These are phyloP conservation scores for Cinara cedri DNA, from an alignment of 2,888 invertebrate species.

Conservation along the genomic window DNA sequence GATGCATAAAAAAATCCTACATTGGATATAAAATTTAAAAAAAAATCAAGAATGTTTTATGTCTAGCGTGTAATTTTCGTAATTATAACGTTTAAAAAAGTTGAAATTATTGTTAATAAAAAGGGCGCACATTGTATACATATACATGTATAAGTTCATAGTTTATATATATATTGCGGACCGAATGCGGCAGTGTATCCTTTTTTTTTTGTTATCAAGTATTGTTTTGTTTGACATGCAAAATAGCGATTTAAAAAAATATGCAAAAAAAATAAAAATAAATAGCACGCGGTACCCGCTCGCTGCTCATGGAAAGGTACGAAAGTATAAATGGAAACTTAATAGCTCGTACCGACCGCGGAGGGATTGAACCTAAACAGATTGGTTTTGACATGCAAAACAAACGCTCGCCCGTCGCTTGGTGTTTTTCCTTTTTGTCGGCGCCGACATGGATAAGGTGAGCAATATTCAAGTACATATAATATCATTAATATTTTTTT, in stretches of 20 bases:
- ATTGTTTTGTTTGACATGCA: slow-evolving; percentile 54
- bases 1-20: neutral
- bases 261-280: slow-evolving; percentile 28
- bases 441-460: slow-evolving; percentile 41
- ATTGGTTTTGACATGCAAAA: slow-evolving; percentile 56
- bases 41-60: slow-evolving; percentile 5
- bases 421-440: slow-evolving; percentile 8
- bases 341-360: slow-evolving; percentile 17
- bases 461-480: neutral
- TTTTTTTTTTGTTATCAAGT: slow-evolving; percentile 42
- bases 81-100: slow-evolving; percentile 31
- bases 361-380: slow-evolving; percentile 52
- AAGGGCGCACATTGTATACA: neutral
- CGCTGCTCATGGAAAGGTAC: slow-evolving; percentile 49
- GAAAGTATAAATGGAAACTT: slow-evolving; percentile 46
- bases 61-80: slow-evolving; percentile 2
- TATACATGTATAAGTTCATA: neutral
- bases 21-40: neutral
- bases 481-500: too few species aligned
- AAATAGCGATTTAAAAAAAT: slow-evolving; percentile 54
- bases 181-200: slow-evolving; percentile 12
- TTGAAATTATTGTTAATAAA: slow-evolving; percentile 34
- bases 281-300: slow-evolving; percentile 41
- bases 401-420: slow-evolving; percentile 50
- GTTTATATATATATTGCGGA: neutral